Conservation (phyloP, 2,888 invertebrate species). For the Drosophila anomelani region DNA sequence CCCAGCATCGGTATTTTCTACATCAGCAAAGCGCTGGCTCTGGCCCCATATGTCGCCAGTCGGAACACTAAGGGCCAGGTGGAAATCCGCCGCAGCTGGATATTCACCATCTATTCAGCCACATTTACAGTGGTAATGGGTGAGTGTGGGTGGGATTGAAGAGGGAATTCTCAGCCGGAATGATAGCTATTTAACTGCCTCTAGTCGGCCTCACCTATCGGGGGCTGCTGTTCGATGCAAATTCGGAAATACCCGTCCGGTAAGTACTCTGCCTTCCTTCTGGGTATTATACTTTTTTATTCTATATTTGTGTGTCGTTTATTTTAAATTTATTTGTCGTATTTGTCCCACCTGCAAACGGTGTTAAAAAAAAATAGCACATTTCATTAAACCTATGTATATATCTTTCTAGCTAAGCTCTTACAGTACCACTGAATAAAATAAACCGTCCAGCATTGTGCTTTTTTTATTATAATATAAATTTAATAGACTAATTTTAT, state of each 20-base stretch:
- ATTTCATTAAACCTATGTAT: background rate
- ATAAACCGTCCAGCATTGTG: too few species aligned
- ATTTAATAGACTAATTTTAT: background rate
- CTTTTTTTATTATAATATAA: too few species aligned
- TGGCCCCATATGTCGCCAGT: constrained; percentile 82
- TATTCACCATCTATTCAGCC: constrained; percentile 80
- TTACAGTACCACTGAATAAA: background rate
- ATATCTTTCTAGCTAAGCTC: too few species aligned
- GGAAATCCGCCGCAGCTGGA: constrained; percentile 78
- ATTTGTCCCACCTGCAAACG: background rate
- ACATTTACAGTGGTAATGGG: constrained; percentile 77
- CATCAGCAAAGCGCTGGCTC: constrained; percentile 78
- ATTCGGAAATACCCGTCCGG: constrained; percentile 82
- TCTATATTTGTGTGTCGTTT: background rate
- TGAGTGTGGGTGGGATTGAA: constrained; percentile 48
- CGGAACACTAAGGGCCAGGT: constrained; percentile 76
- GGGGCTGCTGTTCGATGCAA: constrained; percentile 83
- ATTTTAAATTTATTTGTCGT: background rate
- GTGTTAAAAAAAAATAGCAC: constrained; percentile 5
- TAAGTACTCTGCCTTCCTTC: constrained; percentile 56
- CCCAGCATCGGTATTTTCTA: constrained; percentile 82
- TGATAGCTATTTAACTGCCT: background rate
- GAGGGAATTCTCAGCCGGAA: background rate
- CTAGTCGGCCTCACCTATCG: constrained; percentile 82
- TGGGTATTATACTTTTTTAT: background rate